Percentiles rank a stretch among this genome's conserved stretches.
phyloP scores from a whole-genome alignment of 1,140 invertebrate genomes.

The Melanaphis sacchari region DNA sequence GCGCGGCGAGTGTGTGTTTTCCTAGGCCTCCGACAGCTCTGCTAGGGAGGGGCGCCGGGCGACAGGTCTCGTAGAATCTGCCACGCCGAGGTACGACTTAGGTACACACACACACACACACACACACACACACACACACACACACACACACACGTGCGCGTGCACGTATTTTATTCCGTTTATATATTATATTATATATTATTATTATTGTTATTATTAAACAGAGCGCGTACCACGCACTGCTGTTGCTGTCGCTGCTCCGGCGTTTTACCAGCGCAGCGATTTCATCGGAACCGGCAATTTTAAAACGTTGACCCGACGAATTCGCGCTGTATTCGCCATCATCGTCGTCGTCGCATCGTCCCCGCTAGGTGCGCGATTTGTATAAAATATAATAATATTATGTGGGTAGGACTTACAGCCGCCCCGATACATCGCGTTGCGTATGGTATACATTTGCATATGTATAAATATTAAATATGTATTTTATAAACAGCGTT shows the following conservation, averaged over 20 bases:
- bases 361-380: too few species aligned
- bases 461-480: too few species aligned
- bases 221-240: not conserved
- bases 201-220: not conserved
- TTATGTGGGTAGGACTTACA: too few species aligned
- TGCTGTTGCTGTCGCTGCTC: too few species aligned
- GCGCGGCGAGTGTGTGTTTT: not conserved
- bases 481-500: not conserved
- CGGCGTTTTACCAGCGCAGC: not conserved
- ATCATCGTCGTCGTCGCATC: not conserved
- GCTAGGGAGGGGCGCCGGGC: too few species aligned
- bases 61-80: too few species aligned
- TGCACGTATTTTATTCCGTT: not conserved
- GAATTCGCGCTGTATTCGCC: not conserved
- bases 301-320: conserved; percentile 18
- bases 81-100: too few species aligned
- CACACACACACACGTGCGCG: not conserved
- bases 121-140: not conserved
- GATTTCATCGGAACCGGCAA: conserved; percentile 20
- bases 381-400: too few species aligned
- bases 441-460: too few species aligned
- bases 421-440: too few species aligned
- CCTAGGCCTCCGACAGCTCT: not conserved
- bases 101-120: not conserved
- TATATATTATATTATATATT: not conserved